These are phyloP conservation scores for Sebastes fasciatus DNA, from an alignment of 2,113 vertebrate species.

Conservation along the genomic window DNA sequence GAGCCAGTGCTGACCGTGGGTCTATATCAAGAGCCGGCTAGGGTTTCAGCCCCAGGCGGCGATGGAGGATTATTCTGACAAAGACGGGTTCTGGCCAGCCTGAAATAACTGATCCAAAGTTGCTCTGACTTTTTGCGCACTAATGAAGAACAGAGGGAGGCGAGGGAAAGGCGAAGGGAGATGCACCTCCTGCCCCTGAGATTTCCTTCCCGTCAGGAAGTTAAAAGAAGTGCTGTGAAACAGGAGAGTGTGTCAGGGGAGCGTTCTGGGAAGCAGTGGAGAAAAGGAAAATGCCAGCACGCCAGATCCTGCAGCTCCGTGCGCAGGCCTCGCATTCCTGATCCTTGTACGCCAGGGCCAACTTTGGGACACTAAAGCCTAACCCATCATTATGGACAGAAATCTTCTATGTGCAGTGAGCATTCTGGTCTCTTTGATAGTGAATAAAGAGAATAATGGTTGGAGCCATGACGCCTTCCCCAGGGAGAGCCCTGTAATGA, in stretches of 20 bases:
- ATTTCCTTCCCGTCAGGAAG: slow-evolving; percentile 60
- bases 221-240: slow-evolving; percentile 71
- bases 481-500: slow-evolving; percentile 17
- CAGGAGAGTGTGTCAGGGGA: slow-evolving; percentile 57
- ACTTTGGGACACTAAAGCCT: slow-evolving; percentile 24
- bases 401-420: background rate
- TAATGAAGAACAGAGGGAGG: slow-evolving; percentile 71
- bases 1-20: slow-evolving; percentile 80
- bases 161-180: slow-evolving; percentile 31
- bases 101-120: slow-evolving; percentile 80
- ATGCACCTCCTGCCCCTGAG: slow-evolving; percentile 58
- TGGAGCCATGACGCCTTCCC: slow-evolving; percentile 16
- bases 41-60: slow-evolving; percentile 70
- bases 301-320: slow-evolving; percentile 39
- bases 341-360: slow-evolving; percentile 37
- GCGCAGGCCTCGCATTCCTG: slow-evolving; percentile 46
- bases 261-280: slow-evolving; percentile 61
- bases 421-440: slow-evolving; percentile 1
- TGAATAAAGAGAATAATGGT: slow-evolving; percentile 5
- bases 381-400: slow-evolving; percentile 8
- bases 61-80: slow-evolving; percentile 81
- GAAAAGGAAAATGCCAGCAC: slow-evolving; percentile 71
- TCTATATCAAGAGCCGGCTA: slow-evolving; percentile 81
- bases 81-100: slow-evolving; percentile 76
- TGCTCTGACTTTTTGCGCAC: slow-evolving; percentile 59